These are phyloP conservation scores for Turdus rufiventris DNA, from an alignment of 2,113 vertebrate genomes.

Conservation along the genomic window DNA sequence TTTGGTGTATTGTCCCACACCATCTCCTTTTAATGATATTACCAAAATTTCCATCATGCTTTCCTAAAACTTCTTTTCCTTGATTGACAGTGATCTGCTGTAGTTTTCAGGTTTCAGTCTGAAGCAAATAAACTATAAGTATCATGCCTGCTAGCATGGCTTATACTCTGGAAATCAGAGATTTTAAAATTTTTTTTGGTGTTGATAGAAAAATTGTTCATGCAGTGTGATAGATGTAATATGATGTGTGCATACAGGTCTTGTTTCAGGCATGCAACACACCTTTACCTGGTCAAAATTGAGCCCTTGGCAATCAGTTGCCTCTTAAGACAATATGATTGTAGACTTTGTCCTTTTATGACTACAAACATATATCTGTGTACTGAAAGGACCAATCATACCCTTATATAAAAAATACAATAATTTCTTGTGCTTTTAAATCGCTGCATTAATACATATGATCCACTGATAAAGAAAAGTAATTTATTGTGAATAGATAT, in stretches of 20 bases:
- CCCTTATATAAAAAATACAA: conserved; percentile 43
- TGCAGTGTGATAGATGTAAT: neutral
- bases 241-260: neutral
- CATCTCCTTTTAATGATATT: neutral
- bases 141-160: neutral
- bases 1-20: neutral
- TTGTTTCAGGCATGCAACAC: neutral
- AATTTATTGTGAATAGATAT: conserved; percentile 69
- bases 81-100: neutral
- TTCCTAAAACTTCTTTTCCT: neutral
- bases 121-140: neutral
- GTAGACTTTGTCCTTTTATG: conserved; percentile 6
- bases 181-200: neutral
- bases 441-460: neutral
- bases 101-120: neutral
- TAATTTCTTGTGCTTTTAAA: conserved; percentile 62
- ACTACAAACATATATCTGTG: conserved; percentile 35
- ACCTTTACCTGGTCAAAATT: neutral
- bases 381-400: conserved; percentile 15
- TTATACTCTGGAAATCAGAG: neutral
- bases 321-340: neutral
- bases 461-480: conserved; percentile 60
- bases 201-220: neutral
- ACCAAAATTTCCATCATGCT: neutral
- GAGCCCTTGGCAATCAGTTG: neutral